Evolutionary conservation across 35 echinoderm and acorn worm genomes (phyloP).

Genomic region (Apostichopus californicus): DNA sequence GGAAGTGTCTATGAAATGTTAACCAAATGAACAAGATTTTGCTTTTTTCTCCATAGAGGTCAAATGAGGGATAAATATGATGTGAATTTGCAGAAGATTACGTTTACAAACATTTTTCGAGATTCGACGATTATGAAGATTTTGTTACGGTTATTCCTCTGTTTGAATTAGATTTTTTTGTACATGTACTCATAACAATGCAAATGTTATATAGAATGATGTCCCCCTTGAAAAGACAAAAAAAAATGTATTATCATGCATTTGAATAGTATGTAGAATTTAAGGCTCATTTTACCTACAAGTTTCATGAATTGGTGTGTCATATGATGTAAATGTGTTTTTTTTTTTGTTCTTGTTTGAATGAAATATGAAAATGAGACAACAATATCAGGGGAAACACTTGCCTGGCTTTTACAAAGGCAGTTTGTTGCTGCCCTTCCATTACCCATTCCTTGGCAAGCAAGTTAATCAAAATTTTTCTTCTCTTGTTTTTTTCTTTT

Average conservation of each 20-base stretch:
- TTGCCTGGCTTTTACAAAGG: slow-evolving; percentile 21
- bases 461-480: background rate
- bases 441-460: slow-evolving; percentile 42
- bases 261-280: slow-evolving; percentile 47
- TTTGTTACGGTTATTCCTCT: background rate
- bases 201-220: background rate
- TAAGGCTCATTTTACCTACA: slow-evolving; percentile 22
- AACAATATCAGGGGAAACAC: slow-evolving; percentile 33
- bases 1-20: too few species aligned
- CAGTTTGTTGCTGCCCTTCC: slow-evolving; percentile 8
- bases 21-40: too few species aligned
- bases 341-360: slow-evolving; percentile 11
- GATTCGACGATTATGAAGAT: too few species aligned
- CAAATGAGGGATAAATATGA: too few species aligned
- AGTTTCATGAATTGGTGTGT: slow-evolving; percentile 41
- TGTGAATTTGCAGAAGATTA: too few species aligned
- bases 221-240: background rate
- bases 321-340: slow-evolving; percentile 14
- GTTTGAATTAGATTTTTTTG: background rate
- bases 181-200: background rate
- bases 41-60: too few species aligned
- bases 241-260: slow-evolving; percentile 30
- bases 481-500: slow-evolving; percentile 8
- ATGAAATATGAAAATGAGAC: slow-evolving; percentile 32
- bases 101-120: too few species aligned